These are phyloP conservation scores for Sylvicapra grimmia DNA, from an alignment of 2,113 vertebrate genomes.

Conservation along the genomic window DNA sequence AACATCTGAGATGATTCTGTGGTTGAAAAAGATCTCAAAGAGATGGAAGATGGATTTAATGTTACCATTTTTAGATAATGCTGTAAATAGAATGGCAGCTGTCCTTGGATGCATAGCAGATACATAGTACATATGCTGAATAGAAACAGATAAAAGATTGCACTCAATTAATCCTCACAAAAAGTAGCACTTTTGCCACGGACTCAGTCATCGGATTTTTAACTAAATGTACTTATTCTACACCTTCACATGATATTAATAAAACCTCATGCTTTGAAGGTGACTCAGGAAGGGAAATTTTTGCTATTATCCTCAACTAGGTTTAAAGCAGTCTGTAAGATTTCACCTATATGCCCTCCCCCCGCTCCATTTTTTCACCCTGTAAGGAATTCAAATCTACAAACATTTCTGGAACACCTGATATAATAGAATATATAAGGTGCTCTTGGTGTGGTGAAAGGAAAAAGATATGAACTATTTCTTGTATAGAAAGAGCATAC, in stretches of 20 bases:
- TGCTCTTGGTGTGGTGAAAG: not conserved
- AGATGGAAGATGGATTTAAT: conserved; percentile 64
- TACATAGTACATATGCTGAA: conserved; percentile 56
- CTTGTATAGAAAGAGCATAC: not conserved
- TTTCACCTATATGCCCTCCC: not conserved
- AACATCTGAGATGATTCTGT: conserved; percentile 66
- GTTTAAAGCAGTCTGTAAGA: not conserved
- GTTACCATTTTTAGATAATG: conserved; percentile 67
- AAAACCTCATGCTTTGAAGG: conserved; percentile 1
- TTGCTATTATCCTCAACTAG: not conserved
- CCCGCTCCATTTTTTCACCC: not conserved
- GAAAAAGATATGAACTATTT: not conserved
- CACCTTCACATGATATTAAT: not conserved
- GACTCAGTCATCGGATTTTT: conserved; percentile 23
- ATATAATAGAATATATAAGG: not conserved
- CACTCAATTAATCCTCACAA: conserved; percentile 41
- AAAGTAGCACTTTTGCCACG: conserved; percentile 17
- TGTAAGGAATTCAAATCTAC: not conserved
- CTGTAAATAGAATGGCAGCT: conserved; percentile 72
- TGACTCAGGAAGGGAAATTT: not conserved
- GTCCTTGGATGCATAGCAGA: conserved; percentile 61
- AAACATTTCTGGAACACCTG: not conserved
- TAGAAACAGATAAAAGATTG: conserved; percentile 62
- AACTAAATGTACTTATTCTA: not conserved
- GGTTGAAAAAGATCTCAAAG: conserved; percentile 68